Evolutionary conservation across 2,797 vertebrate species (phyloP).

Genomic region (Rhynchotus rufescens): DNA sequence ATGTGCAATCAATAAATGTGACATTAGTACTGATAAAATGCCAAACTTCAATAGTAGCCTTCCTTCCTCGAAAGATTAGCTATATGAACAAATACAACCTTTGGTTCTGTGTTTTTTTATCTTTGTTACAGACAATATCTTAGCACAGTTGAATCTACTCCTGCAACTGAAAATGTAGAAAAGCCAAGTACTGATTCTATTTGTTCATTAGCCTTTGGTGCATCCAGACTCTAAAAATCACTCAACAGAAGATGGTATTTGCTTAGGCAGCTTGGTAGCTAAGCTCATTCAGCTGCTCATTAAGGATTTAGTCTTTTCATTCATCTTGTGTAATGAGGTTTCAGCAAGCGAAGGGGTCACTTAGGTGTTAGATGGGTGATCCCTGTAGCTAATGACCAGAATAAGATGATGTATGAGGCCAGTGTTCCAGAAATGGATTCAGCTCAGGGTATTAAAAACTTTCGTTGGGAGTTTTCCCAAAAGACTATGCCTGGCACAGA

Average conservation of each 20-base stretch:
- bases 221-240: background rate
- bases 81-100: background rate
- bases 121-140: background rate
- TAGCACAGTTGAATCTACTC: background rate
- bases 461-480: background rate
- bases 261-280: background rate
- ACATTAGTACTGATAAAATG: background rate
- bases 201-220: background rate
- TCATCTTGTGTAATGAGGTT: background rate
- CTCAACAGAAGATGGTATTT: background rate
- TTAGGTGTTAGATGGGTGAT: background rate
- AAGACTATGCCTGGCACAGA: background rate
- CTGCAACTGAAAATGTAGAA: background rate
- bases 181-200: background rate
- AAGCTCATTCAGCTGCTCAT: background rate
- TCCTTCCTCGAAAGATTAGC: background rate
- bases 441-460: background rate
- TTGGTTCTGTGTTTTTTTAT: background rate
- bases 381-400: background rate
- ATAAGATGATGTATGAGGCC: background rate
- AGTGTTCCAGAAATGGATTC: background rate
- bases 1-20: background rate
- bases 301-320: background rate
- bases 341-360: background rate
- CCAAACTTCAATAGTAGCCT: background rate